Conservation (phyloP, 2,888 invertebrate genomes). For the Odiellus spinosus region DNA sequence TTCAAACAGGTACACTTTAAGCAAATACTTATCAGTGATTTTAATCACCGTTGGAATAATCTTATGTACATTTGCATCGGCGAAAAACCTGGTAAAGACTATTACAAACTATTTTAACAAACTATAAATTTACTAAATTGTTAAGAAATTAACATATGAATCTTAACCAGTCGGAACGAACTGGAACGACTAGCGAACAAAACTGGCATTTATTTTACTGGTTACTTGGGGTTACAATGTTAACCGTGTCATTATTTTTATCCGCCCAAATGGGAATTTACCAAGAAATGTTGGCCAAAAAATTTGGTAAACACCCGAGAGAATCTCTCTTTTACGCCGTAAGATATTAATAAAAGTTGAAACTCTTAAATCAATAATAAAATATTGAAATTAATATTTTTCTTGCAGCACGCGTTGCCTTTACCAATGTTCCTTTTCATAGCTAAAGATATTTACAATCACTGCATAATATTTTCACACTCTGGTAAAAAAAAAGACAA, state of each 20-base stretch:
- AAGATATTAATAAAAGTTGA: conserved; percentile 28
- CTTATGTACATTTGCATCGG: conserved; percentile 61
- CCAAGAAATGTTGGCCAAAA: conserved; percentile 68
- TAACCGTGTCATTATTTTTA: conserved; percentile 73
- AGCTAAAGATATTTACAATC: conserved; percentile 29
- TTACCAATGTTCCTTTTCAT: conserved; percentile 35
- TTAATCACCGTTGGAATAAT: conserved; percentile 88
- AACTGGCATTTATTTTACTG: background rate
- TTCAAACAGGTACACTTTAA: conserved; percentile 43
- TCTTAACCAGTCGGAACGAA: too few relatives aligned
- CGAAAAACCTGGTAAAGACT: too few relatives aligned
- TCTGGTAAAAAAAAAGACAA: conserved; percentile 21
- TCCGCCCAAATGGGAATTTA: conserved; percentile 92
- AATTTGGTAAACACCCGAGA: conserved; percentile 24
- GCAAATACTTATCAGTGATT: conserved; percentile 76
- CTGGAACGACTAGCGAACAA: too few relatives aligned
- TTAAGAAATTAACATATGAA: too few relatives aligned
- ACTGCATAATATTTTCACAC: conserved; percentile 27
- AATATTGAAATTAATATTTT: conserved; percentile 13
- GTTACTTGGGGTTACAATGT: conserved; percentile 48
- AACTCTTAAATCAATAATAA: too few relatives aligned
- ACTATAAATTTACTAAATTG: conserved; percentile 2
- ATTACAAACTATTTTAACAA: too few relatives aligned
- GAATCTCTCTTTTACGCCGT: conserved; percentile 73
- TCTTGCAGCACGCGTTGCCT: conserved; percentile 36